Conservation (phyloP, 2,797 vertebrate species). For the Pangasius krempfi region DNA sequence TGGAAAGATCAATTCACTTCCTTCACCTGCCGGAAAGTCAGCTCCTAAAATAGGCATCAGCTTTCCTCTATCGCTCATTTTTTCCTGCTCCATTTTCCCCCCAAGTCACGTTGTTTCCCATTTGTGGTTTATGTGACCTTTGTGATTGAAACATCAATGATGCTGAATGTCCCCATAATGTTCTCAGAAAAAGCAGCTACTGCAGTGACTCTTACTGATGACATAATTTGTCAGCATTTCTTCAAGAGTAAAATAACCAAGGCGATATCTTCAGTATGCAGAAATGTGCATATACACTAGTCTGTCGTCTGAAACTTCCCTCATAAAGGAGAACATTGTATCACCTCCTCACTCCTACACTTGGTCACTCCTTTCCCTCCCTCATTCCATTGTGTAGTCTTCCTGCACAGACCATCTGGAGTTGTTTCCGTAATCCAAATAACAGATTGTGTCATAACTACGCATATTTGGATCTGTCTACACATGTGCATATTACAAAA, state of each 20-base stretch:
- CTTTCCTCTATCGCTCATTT: conserved; percentile 70
- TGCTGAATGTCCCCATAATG: background rate
- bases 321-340: conserved; percentile 14
- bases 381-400: conserved; percentile 67
- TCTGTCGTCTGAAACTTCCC: conserved; percentile 3
- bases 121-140: conserved; percentile 61
- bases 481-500: background rate
- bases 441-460: conserved; percentile 59
- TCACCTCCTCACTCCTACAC: conserved; percentile 57
- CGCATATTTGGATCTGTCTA: background rate
- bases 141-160: background rate
- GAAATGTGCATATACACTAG: conserved; percentile 9
- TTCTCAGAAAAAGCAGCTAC: background rate
- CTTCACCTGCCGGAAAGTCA: conserved; percentile 80
- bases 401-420: conserved; percentile 70
- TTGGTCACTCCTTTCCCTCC: conserved; percentile 41
- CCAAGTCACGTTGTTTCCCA: background rate
- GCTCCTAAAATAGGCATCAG: conserved; percentile 72
- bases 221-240: conserved; percentile 9
- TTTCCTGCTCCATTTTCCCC: conserved; percentile 68
- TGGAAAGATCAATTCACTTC: conserved; percentile 69
- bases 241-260: background rate
- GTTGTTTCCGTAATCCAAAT: conserved; percentile 57
- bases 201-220: background rate
- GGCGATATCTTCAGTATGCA: conserved; percentile 8